These are phyloP conservation scores for Virgularia gustaviana DNA, from an alignment of 92 coral and sea anemone species.

Conservation along the genomic window DNA sequence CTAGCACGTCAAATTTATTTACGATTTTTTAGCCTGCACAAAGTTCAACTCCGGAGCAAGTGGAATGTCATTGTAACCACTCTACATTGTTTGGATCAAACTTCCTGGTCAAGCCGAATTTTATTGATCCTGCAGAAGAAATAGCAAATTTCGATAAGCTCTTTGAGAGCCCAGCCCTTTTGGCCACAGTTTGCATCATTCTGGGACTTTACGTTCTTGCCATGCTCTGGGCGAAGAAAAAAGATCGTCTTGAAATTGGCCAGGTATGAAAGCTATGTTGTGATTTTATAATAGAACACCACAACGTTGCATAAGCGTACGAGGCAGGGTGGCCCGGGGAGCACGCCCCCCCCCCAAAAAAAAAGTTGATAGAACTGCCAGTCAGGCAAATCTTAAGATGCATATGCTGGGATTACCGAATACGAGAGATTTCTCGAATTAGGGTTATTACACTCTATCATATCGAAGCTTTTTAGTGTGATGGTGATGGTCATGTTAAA, in stretches of 20 bases:
- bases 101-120: constrained; percentile 84
- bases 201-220: constrained; percentile 64
- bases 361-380: too few relatives aligned
- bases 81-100: constrained; percentile 93
- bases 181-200: constrained; percentile 70
- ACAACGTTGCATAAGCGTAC: not conserved
- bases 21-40: constrained; percentile 57
- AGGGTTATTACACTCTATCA: too few relatives aligned
- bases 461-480: too few relatives aligned
- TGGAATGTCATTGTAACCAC: constrained; percentile 80
- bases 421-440: too few relatives aligned
- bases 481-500: too few relatives aligned
- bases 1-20: not conserved
- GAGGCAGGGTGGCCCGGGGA: not conserved
- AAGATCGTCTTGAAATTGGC: constrained; percentile 61
- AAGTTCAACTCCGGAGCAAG: constrained; percentile 55
- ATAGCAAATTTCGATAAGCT: constrained; percentile 41
- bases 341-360: not conserved
- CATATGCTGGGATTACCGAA: too few relatives aligned
- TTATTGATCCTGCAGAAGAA: constrained; percentile 54
- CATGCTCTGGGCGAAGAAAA: constrained; percentile 77
- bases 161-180: constrained; percentile 68
- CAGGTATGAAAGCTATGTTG: constrained; percentile 50
- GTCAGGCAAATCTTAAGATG: too few relatives aligned
- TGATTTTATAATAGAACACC: not conserved